A percentile compares a stretch with the other conserved stretches of the same genome.
Conservation (phyloP, 2,888 invertebrate species). For the Plutella xylostella region DNA sequence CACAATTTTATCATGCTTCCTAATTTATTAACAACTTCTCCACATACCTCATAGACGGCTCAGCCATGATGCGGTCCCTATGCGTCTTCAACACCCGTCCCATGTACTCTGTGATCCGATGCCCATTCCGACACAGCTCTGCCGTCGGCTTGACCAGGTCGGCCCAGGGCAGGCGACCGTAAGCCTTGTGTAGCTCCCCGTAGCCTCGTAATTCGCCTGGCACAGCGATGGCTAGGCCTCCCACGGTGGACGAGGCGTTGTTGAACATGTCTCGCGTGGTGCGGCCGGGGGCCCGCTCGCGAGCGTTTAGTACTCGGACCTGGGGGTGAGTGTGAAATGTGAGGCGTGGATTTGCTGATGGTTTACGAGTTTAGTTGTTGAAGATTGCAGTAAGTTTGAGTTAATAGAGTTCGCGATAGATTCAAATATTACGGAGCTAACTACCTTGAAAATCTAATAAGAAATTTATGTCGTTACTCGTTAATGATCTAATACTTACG, state of each 20-base stretch:
- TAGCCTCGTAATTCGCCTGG: conserved; percentile 89
- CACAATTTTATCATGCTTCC: too few species aligned
- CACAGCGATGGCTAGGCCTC: conserved; percentile 83
- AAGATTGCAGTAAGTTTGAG: too few species aligned
- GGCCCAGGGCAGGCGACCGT: conserved; percentile 83
- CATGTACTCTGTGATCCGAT: conserved; percentile 75
- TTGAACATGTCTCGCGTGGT: conserved; percentile 78
- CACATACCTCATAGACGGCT: conserved; percentile 73
- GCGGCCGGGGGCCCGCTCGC: conserved; percentile 80
- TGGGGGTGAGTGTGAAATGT: too few species aligned
- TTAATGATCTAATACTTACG: too few species aligned
- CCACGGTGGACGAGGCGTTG: conserved; percentile 59
- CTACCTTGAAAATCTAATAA: too few species aligned
- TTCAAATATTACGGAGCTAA: too few species aligned
- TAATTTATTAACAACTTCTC: too few species aligned
- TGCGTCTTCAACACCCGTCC: conserved; percentile 64
- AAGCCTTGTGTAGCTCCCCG: conserved; percentile 78
- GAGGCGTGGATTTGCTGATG: too few species aligned
- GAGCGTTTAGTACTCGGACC: conserved; percentile 76
- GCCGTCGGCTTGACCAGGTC: conserved; percentile 84
- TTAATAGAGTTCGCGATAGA: too few species aligned
- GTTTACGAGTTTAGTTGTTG: too few species aligned
- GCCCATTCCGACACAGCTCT: conserved; percentile 78
- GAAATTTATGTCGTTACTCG: too few species aligned
- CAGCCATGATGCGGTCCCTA: conserved; percentile 63